phyloP scores from a whole-genome alignment of 2,797 vertebrate genomes.

The Rhodeus uyekii region DNA sequence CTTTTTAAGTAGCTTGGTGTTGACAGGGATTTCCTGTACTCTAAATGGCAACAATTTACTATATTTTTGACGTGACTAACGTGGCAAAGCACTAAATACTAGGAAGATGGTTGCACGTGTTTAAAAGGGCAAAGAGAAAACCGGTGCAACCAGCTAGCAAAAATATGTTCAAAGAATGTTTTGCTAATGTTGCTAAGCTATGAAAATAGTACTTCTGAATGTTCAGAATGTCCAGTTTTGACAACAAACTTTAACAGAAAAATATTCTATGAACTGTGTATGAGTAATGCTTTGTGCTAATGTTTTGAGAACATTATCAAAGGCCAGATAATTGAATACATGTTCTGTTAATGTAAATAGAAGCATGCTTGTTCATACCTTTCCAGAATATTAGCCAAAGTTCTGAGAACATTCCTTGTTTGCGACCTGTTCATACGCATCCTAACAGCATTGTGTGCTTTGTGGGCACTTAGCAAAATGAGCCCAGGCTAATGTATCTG shows the following conservation, averaged over 20 bases:
- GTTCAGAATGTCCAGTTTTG: not conserved
- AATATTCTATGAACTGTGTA: too few relatives aligned
- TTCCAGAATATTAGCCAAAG: not conserved
- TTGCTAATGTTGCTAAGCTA: not conserved
- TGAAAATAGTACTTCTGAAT: not conserved
- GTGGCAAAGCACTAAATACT: not conserved
- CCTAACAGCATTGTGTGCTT: conserved; percentile 25
- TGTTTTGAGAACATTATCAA: too few relatives aligned
- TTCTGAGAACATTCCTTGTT: not conserved
- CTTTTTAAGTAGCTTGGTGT: conserved; percentile 26
- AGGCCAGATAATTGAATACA: too few relatives aligned
- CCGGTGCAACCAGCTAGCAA: not conserved
- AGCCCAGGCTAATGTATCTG: conserved; percentile 43
- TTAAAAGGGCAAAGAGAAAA: not conserved
- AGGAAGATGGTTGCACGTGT: not conserved
- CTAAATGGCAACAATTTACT: not conserved
- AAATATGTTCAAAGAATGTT: not conserved
- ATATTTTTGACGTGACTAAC: not conserved
- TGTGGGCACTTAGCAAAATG: conserved; percentile 46
- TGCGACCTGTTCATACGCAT: conserved; percentile 6
- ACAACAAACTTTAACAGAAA: too few relatives aligned
- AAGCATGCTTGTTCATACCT: not conserved
- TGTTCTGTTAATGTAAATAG: too few relatives aligned
- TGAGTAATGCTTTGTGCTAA: too few relatives aligned
- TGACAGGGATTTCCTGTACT: conserved; percentile 29